Percentiles rank a stretch among this genome's conserved stretches.
Conservation (phyloP, 2,113 vertebrate species). For the Leiothrix lutea region DNA sequence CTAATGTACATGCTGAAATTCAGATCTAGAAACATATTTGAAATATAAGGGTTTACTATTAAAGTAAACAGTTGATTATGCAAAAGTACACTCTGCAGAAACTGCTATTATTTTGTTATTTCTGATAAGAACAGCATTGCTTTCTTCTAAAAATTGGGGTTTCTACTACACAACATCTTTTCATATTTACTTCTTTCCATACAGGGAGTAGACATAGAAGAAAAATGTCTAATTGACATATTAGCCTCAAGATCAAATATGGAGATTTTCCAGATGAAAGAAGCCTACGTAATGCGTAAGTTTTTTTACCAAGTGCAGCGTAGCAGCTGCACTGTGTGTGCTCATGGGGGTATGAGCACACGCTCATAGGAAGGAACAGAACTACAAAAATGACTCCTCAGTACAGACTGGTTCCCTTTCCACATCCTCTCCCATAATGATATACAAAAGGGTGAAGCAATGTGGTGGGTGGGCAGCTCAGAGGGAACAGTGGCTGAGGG, state of each 20-base stretch:
- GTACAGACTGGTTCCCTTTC: background rate
- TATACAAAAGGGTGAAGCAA: background rate
- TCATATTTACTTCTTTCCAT: background rate
- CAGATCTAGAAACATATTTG: background rate
- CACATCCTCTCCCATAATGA: background rate
- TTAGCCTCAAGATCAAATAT: conserved; percentile 79
- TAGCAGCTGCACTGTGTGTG: background rate
- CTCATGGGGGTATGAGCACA: background rate
- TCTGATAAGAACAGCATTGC: background rate
- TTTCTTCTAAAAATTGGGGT: background rate
- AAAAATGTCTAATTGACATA: conserved; percentile 81
- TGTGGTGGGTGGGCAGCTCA: fast-evolving
- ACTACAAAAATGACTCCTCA: background rate
- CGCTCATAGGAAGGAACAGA: background rate
- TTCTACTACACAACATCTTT: background rate
- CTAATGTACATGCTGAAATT: background rate
- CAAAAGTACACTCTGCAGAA: background rate
- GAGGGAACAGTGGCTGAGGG: fast-evolving
- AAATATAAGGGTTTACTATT: background rate
- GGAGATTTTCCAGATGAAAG: conserved; percentile 79
- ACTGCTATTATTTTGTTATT: background rate
- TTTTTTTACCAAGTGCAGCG: background rate
- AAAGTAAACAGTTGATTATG: background rate
- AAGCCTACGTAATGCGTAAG: conserved; percentile 78
- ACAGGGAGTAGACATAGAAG: conserved; percentile 75